Conservation (phyloP, 2,797 vertebrate genomes). For the Helarctos malayanus region DNA sequence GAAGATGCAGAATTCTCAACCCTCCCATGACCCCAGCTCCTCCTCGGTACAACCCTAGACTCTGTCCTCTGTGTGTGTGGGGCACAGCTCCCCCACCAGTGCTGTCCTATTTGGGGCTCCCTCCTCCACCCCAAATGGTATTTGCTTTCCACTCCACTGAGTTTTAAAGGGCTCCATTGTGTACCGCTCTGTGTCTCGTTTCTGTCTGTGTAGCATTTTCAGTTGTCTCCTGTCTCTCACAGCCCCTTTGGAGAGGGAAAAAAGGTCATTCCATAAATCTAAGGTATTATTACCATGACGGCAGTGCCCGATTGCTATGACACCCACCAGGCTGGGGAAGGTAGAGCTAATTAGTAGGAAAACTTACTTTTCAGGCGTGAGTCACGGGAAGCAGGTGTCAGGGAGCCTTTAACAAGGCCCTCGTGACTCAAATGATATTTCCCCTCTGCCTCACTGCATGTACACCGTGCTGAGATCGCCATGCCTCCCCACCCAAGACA, state of each 20-base stretch:
- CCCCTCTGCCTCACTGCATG: background rate
- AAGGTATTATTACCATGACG: background rate
- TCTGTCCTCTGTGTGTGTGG: background rate
- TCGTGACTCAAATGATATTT: constrained; percentile 55
- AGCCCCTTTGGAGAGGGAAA: background rate
- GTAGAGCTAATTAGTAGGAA: constrained; percentile 52
- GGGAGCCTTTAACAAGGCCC: constrained; percentile 69
- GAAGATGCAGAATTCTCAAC: background rate
- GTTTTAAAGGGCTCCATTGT: background rate
- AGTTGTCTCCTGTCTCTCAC: background rate
- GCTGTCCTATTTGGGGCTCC: rapidly evolving
- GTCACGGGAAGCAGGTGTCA: constrained; percentile 70
- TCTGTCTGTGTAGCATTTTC: background rate
- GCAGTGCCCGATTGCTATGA: rapidly evolving
- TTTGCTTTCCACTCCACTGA: background rate
- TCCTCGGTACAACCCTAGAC: background rate
- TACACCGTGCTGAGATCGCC: rapidly evolving
- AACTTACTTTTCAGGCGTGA: constrained; percentile 47
- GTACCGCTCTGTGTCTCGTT: background rate
- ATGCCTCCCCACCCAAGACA: background rate
- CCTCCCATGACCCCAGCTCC: background rate
- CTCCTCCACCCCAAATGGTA: background rate
- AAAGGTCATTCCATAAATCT: constrained; percentile 18
- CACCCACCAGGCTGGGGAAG: background rate
- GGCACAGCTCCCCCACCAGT: rapidly evolving